Evolutionary conservation across 2,113 vertebrate genomes (phyloP), one percentile per base, ranked within the genome.

Genomic region (Brachirus orientalis): DNA sequence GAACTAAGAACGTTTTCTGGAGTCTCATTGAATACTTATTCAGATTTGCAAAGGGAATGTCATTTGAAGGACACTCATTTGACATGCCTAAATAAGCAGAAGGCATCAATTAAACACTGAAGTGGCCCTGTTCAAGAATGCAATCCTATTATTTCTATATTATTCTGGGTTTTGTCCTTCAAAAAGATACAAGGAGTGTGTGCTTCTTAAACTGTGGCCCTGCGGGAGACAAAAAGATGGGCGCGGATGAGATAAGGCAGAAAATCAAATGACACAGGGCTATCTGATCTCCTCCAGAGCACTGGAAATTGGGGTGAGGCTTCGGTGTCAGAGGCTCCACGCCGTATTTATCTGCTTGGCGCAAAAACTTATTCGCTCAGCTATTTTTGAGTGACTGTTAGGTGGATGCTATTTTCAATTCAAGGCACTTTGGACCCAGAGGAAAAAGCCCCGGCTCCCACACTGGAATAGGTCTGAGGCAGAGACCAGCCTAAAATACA

Each of bases 291-390:
- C 80, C 89, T 85, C 80, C 77, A 64, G 83, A 92, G 86, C 90
- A 86, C 78, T 85, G 91, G 87, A 91, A 92, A 94, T 91, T 91
- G 88, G 89, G 90, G 90, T 90, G 85, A 92, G 80, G 75, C 84
- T 91, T 75, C 18, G 36, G 85, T 90, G 91, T 90, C 88, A 91
- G 85, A 92, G 88, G 92, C 90, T 88, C 77, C 66, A 70, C 59
- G 78, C 68, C 84, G 80, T 87, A 89, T 91, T 92, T 92, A 92
- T 90, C 86, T 72, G 82, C 85, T 72, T 63, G 57, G 59, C 45
- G 79, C 85, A 67, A 82, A 81, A 88, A 89, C 71, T 6, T 84
- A 89, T 88, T 84, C 61, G 61, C 87, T 89, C 80, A 88, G 89
- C 88, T 87, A 77, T 91, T 90, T 82, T 82, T 75, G 84, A 84